These are phyloP conservation scores for Gymnogyps californianus DNA, from an alignment of 2,113 vertebrate species.

Conservation along the genomic window DNA sequence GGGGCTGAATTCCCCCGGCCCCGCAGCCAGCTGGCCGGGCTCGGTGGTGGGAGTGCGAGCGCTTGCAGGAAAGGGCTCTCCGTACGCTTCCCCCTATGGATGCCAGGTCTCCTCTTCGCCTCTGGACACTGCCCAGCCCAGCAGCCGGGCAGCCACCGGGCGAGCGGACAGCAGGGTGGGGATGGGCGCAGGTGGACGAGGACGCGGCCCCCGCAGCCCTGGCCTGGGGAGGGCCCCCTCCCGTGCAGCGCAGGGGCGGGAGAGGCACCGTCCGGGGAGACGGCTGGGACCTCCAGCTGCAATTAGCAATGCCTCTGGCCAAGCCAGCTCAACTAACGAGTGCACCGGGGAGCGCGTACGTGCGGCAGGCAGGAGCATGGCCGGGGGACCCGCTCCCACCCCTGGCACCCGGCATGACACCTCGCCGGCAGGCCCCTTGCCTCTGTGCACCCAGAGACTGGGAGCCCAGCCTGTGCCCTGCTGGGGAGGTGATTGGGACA, in stretches of 20 bases:
- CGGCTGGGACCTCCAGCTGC: not conserved
- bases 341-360: not conserved
- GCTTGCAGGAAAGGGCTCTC: not conserved
- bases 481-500: not conserved
- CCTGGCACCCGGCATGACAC: accelerated
- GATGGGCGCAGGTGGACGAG: not conserved
- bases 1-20: not conserved
- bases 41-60: accelerated
- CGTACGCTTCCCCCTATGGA: accelerated
- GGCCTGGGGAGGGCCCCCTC: not conserved
- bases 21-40: not conserved
- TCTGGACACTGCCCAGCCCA: not conserved
- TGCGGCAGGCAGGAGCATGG: accelerated
- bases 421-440: accelerated
- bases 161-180: accelerated
- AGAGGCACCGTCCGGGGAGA: not conserved
- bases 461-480: accelerated
- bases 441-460: accelerated
- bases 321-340: not conserved
- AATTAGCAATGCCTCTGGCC: not conserved
- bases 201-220: not conserved
- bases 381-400: not conserved
- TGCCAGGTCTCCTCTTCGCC: not conserved
- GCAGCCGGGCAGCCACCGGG: not conserved
- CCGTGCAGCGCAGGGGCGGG: not conserved